These are phyloP conservation scores for Chlorodrepanis virens DNA, from an alignment of 2,113 vertebrate genomes.

Conservation along the genomic window DNA sequence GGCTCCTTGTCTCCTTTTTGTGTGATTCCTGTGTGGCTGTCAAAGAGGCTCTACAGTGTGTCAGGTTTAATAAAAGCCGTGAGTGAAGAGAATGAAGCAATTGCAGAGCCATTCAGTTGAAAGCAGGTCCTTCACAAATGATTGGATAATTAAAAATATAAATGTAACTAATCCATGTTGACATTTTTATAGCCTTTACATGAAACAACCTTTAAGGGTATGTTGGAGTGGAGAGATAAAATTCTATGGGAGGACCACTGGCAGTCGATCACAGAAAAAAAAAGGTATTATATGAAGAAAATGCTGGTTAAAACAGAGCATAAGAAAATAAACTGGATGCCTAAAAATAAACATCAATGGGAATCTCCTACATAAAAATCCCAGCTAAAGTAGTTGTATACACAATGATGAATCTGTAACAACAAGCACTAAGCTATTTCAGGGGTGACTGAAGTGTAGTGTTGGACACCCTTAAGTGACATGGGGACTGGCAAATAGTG, in stretches of 20 bases:
- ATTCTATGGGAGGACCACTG: slow-evolving; percentile 49
- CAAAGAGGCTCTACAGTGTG: neutral
- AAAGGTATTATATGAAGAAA: slow-evolving; percentile 24
- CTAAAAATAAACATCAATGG: slow-evolving; percentile 69
- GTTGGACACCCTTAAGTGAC: neutral
- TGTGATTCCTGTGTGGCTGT: neutral
- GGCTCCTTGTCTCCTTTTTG: neutral
- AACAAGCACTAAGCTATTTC: neutral
- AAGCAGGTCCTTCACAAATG: slow-evolving; percentile 18
- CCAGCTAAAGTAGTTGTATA: neutral
- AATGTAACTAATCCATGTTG: slow-evolving; percentile 61
- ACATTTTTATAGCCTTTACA: slow-evolving; percentile 67
- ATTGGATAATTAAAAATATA: slow-evolving; percentile 69
- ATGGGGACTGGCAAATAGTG: neutral
- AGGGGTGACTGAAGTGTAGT: neutral
- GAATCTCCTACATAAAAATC: slow-evolving; percentile 50
- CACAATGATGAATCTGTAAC: neutral
- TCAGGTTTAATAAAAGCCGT: slow-evolving; percentile 27
- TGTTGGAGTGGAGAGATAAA: slow-evolving; percentile 54
- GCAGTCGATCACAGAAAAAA: slow-evolving; percentile 68
- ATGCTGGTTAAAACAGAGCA: neutral
- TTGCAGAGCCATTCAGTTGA: slow-evolving; percentile 7
- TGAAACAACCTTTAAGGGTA: slow-evolving; percentile 61
- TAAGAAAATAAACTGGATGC: slow-evolving; percentile 32
- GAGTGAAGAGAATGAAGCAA: slow-evolving; percentile 25